These are phyloP conservation scores for Hartigia nigra DNA, from an alignment of 2,888 invertebrate genomes.

Conservation along the genomic window DNA sequence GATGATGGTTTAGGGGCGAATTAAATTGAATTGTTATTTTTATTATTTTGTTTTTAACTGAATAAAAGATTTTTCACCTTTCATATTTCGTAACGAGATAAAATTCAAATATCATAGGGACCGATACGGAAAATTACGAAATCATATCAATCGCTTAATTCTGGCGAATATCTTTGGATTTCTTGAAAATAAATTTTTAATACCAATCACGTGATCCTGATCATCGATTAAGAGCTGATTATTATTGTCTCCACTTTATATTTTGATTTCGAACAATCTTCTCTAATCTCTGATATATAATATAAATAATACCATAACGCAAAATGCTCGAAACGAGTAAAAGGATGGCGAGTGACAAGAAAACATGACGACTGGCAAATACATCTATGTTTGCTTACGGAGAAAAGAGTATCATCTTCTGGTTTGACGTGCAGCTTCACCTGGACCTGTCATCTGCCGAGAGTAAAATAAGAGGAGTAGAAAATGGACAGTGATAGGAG, in stretches of 20 bases:
- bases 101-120: too few species aligned
- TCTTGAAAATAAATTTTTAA: not conserved
- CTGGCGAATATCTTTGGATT: too few species aligned
- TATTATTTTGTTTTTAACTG: too few species aligned
- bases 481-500: not conserved
- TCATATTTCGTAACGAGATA: too few species aligned
- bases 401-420: not conserved
- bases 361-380: not conserved
- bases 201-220: not conserved
- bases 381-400: not conserved
- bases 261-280: not conserved
- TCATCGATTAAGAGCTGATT: not conserved
- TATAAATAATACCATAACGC: not conserved
- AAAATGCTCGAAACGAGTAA: not conserved
- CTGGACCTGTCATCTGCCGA: not conserved
- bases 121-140: too few species aligned
- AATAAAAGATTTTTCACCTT: too few species aligned
- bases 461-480: not conserved
- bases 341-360: not conserved
- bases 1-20: too few species aligned
- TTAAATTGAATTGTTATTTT: too few species aligned
- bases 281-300: not conserved
- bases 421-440: not conserved
- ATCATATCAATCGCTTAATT: too few species aligned
- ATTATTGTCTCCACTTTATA: not conserved